Base-by-base conservation (phyloP, 2,113 vertebrate species). In the Scophthalmus maximus region DNA sequence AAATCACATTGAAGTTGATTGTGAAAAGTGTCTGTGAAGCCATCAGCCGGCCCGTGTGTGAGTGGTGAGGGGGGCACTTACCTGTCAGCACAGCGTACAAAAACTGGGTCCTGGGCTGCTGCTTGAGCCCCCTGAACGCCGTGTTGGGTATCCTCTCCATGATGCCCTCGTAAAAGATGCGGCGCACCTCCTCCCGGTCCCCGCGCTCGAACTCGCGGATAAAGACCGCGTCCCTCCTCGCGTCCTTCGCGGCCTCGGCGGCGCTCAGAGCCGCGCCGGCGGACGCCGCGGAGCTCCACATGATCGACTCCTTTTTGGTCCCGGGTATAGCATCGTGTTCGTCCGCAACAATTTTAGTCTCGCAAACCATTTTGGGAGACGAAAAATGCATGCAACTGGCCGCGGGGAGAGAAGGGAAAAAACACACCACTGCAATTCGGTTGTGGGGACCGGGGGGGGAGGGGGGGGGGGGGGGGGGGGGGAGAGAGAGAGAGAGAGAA, bases 281-380 rank as follows among this genome's bases (percentile, higher is more conserved):
- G 76, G 94, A 70, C 60, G 94, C 91, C 80, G 96, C 44, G 46
- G 95, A 93, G 88, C 95, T 94, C 96, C 96, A 97, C 95, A 96
- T 93, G 60, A 95, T 91, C 55, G 95, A 92, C 87, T 97, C 97
- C 92, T 96, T 95, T 91, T 95, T 94, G 90, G 91, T 92, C 92
- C 95, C 96, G 40, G 95, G 93, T 92, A 97, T 94, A 92, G 95
- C 93, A 78, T 95, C 95, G 88, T 94, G 96, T 78, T 98, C 96
- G 72, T 97, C 96, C 81, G 96, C 96, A 94, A 97, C 95, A 76
- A 98, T 97, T 95, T 96, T 96, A 90, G 96, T 97, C 95, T 98
- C 96, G 94, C 97, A 98, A 95, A 97, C 97, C 97, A 98, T 98
- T 93, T 96, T 95, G 86, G 95, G 95, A 95, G 97, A 95, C 94